A percentile compares a stretch with the other conserved stretches of the same genome.
Evolutionary conservation across 2,888 invertebrate genomes (phyloP).

Genomic region (Lamproptera curius): DNA sequence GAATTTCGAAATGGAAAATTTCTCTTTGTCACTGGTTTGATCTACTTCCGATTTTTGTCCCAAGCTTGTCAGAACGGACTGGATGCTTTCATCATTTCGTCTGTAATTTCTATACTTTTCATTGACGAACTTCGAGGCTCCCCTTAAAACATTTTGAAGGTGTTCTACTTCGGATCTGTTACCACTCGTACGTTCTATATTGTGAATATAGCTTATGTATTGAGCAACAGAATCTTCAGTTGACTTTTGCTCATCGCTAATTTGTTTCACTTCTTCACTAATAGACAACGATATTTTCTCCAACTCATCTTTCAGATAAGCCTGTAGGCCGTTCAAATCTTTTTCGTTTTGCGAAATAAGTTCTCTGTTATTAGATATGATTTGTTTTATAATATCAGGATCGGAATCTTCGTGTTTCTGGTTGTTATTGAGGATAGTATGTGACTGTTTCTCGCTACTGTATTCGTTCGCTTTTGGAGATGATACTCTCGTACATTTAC

Average conservation of each 20-base stretch:
- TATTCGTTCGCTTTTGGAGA: neutral
- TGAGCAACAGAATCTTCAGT: conserved; percentile 40
- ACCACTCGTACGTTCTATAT: conserved; percentile 38
- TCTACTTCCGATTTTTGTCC: conserved; percentile 30
- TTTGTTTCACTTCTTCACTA: conserved; percentile 30
- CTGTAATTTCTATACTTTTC: conserved; percentile 23
- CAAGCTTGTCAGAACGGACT: conserved; percentile 36
- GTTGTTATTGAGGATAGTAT: neutral
- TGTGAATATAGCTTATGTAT: conserved; percentile 43
- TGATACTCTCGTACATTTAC: conserved; percentile 4
- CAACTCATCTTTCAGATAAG: conserved; percentile 45
- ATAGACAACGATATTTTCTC: conserved; percentile 43
- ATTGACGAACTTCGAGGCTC: conserved; percentile 38
- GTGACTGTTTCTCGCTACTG: neutral
- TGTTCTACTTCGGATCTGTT: conserved; percentile 44
- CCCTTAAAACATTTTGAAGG: conserved; percentile 39
- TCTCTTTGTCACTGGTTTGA: too few relatives aligned
- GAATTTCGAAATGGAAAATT: too few relatives aligned
- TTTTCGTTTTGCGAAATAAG: neutral
- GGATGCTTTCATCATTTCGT: conserved; percentile 37
- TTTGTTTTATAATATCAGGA: neutral
- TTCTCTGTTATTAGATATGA: too few relatives aligned
- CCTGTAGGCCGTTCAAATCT: too few relatives aligned
- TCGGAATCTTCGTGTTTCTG: neutral
- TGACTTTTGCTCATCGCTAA: conserved; percentile 23